Conservation (phyloP, 2,888 invertebrate species). For the Subacronicta megacephala region DNA sequence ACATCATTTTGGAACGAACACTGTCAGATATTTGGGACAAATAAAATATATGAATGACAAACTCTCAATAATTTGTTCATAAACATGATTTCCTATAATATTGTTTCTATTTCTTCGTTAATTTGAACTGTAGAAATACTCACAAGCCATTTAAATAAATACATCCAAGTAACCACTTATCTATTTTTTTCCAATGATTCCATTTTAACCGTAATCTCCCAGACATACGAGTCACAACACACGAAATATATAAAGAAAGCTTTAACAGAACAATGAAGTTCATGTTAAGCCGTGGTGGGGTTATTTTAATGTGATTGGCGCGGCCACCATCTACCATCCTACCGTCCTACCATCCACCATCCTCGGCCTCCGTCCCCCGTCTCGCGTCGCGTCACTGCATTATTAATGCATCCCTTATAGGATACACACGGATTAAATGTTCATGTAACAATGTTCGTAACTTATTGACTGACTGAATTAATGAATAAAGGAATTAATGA, state of each 20-base stretch:
- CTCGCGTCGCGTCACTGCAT: conserved; percentile 80
- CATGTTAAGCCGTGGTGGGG: conserved; percentile 62
- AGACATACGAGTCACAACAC: not conserved
- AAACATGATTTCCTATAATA: too few species aligned
- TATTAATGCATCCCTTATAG: conserved; percentile 80
- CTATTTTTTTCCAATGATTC: not conserved
- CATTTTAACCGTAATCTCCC: not conserved
- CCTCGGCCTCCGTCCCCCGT: conserved; percentile 62
- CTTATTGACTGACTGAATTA: too few species aligned
- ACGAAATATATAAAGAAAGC: conserved; percentile 11
- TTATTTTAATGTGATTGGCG: conserved; percentile 86
- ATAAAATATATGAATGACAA: too few species aligned
- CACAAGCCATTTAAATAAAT: too few species aligned
- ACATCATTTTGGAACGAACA: too few species aligned
- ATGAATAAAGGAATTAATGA: too few species aligned
- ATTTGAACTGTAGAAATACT: too few species aligned
- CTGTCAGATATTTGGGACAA: too few species aligned
- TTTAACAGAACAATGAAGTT: conserved; percentile 53
- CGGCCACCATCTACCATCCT: conserved; percentile 55
- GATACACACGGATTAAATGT: conserved; percentile 58
- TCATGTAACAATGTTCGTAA: conserved; percentile 41
- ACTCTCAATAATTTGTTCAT: too few species aligned
- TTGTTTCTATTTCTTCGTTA: too few species aligned
- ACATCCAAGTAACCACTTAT: too few species aligned
- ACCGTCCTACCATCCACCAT: conserved; percentile 48